A percentile compares a stretch with the other conserved stretches of the same genome.
Evolutionary conservation across 1,140 invertebrate genomes (phyloP).

Genomic region (Conus ventricosus): DNA sequence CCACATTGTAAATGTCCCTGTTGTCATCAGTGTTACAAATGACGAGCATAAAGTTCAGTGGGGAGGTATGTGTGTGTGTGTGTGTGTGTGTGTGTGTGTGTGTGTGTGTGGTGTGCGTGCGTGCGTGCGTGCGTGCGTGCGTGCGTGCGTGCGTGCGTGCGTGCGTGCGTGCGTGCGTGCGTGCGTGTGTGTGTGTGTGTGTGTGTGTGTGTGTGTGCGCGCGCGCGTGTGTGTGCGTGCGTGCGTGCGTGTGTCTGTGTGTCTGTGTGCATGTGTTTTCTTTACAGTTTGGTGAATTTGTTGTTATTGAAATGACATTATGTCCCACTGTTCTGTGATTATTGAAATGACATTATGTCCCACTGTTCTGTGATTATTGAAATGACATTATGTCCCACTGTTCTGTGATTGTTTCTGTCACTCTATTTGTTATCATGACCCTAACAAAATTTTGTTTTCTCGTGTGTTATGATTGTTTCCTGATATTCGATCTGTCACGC

Average conservation of each 20-base stretch:
- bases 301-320: not conserved
- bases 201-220: not conserved
- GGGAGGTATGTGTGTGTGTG: not conserved
- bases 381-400: not conserved
- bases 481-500: no score
- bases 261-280: not conserved
- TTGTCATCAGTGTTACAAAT: not conserved
- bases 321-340: not conserved
- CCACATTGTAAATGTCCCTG: no score
- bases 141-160: not conserved
- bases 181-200: not conserved
- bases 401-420: not conserved
- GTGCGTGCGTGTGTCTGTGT: not conserved
- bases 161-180: not conserved
- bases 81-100: slow-evolving; percentile 20
- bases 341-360: not conserved
- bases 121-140: not conserved
- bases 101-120: slow-evolving; percentile 4
- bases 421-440: not conserved
- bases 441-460: no score
- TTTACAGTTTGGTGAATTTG: not conserved
- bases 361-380: not conserved
- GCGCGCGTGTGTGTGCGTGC: not conserved
- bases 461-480: no score
- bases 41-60: not conserved